phyloP scores from a whole-genome alignment of 2,113 vertebrate genomes.

The Ailuropoda melanoleuca region DNA sequence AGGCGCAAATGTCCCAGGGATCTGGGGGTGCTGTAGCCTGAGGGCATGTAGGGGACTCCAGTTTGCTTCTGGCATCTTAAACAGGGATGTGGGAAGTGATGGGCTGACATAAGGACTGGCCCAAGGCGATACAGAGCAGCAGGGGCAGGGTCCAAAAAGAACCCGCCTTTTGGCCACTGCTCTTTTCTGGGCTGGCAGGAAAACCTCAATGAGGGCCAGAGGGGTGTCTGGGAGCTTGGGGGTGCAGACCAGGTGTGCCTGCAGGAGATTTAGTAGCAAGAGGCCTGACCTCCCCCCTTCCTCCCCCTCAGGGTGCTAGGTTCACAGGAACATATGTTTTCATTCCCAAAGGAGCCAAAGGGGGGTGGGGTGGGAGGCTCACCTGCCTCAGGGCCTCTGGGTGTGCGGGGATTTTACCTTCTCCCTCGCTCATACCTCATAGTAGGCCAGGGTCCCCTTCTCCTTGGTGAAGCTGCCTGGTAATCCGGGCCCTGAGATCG shows the following conservation, averaged over 20 bases:
- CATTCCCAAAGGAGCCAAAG: neutral
- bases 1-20: neutral
- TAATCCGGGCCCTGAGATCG: slow-evolving; percentile 80
- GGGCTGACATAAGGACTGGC: neutral
- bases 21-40: neutral
- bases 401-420: neutral
- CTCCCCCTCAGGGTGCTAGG: neutral
- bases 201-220: neutral
- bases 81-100: neutral
- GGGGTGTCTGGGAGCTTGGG: neutral
- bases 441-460: slow-evolving; percentile 85
- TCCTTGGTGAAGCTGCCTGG: slow-evolving; percentile 86
- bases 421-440: slow-evolving; percentile 83
- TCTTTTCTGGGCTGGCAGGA: neutral
- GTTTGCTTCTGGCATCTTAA: neutral
- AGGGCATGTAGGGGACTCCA: neutral
- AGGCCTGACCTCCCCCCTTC: neutral
- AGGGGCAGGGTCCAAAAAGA: neutral
- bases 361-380: no score
- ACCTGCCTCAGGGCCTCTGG: slow-evolving; percentile 65
- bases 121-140: neutral
- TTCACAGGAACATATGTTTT: neutral
- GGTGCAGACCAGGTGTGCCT: neutral
- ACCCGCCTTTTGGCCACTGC: neutral
- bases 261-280: neutral